Evolutionary conservation across 2,797 vertebrate genomes (phyloP).

Genomic region (Eulemur rubriventer): DNA sequence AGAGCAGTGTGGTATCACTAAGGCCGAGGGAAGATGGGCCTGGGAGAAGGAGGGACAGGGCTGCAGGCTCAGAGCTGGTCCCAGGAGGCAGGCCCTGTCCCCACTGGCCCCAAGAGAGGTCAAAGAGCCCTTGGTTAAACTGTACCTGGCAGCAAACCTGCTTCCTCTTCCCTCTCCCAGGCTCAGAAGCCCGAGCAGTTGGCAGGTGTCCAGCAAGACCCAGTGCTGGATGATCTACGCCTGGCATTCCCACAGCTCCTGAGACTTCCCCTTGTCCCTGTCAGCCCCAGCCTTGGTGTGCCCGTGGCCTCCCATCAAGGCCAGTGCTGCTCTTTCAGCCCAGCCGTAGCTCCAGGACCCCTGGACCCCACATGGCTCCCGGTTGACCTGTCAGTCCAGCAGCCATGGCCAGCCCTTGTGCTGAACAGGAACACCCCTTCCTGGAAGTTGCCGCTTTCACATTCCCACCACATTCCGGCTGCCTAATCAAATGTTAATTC

Average conservation of each 20-base stretch:
- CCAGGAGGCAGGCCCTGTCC: not conserved
- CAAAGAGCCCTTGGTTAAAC: not conserved
- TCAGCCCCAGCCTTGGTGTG: not conserved
- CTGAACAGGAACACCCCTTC: not conserved
- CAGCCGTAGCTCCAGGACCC: not conserved
- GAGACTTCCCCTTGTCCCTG: not conserved
- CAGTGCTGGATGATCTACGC: not conserved
- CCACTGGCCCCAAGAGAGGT: not conserved
- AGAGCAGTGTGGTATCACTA: not conserved
- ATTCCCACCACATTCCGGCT: not conserved
- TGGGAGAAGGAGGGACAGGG: not conserved
- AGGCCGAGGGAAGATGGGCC: not conserved
- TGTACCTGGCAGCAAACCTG: not conserved
- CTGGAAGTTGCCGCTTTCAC: not conserved
- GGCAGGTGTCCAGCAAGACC: conserved; percentile 27
- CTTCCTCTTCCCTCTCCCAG: not conserved
- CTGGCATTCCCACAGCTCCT: not conserved
- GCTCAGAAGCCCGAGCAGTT: conserved; percentile 17
- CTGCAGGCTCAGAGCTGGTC: not conserved
- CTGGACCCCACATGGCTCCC: not conserved
- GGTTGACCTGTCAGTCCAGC: not conserved
- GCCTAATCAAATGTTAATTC: not conserved
- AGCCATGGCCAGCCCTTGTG: not conserved
- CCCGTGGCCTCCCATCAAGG: not conserved
- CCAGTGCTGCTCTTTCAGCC: not conserved